Evolutionary conservation across 1,140 invertebrate species (phyloP).

Genomic region (Tetramorium simillimum): DNA sequence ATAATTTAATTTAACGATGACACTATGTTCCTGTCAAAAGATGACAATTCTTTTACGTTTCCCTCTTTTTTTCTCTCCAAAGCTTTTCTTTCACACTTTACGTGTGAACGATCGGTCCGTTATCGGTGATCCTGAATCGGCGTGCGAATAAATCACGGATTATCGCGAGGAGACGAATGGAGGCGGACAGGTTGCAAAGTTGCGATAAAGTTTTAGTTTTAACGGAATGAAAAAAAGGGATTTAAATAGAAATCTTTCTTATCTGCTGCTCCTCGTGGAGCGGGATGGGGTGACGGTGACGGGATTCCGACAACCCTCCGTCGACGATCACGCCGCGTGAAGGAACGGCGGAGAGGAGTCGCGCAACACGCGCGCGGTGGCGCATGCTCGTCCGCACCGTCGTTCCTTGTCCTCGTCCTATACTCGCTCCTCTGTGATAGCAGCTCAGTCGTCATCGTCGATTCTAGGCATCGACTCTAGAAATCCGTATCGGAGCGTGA

Average conservation of each 20-base stretch:
- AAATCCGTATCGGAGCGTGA: conserved; percentile 61
- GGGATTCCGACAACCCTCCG: background rate
- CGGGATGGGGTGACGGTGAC: background rate
- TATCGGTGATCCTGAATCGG: background rate
- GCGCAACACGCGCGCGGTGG: conserved; percentile 17
- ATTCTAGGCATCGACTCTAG: conserved; percentile 39
- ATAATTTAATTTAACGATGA: too few relatives aligned
- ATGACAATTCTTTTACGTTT: background rate
- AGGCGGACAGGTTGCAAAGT: background rate
- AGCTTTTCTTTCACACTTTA: background rate
- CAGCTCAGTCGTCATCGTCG: conserved; percentile 40
- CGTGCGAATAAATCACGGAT: too few relatives aligned
- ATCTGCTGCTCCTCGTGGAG: background rate
- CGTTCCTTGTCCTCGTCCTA: conserved; percentile 45
- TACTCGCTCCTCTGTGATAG: conserved; percentile 21
- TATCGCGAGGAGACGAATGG: too few relatives aligned
- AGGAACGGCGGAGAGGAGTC: background rate
- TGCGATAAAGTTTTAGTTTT: background rate
- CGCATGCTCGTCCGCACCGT: conserved; percentile 63
- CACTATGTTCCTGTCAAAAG: background rate
- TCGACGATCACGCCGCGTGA: background rate
- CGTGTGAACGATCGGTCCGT: background rate
- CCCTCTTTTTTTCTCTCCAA: background rate
- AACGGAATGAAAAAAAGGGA: background rate
- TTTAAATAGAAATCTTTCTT: background rate